phyloP scores from a whole-genome alignment of 2,113 vertebrate genomes.

The Acrocephalus arundinaceus region DNA sequence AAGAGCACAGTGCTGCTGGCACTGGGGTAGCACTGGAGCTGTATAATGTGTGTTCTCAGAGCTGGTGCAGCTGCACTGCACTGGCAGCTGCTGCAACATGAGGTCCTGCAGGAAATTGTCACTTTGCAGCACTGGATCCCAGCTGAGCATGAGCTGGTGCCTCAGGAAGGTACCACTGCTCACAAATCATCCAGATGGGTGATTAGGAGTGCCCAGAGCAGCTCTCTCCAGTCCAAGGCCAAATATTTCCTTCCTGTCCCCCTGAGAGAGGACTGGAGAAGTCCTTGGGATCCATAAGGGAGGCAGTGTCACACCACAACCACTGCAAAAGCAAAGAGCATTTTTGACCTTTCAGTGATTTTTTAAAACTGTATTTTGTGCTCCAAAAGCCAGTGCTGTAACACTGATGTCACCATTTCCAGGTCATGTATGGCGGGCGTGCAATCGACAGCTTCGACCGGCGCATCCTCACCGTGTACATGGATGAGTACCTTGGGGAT shows the following conservation, averaged over 20 bases:
- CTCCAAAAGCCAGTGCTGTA: background rate
- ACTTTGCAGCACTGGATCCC: background rate
- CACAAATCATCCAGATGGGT: rapidly evolving
- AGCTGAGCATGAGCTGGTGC: background rate
- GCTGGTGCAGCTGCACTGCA: background rate
- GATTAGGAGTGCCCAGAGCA: background rate
- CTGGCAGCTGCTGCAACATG: background rate
- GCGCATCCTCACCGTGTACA: constrained; percentile 90
- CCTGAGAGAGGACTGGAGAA: background rate
- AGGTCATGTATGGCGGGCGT: constrained; percentile 97
- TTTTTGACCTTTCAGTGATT: background rate
- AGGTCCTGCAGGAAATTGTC: background rate
- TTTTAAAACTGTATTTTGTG: background rate
- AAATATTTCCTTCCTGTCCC: background rate
- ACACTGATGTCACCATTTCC: background rate
- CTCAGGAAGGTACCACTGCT: background rate
- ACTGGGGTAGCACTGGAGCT: background rate
- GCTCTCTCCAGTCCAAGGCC: background rate
- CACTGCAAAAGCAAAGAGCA: background rate
- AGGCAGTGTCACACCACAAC: background rate
- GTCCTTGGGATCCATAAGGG: background rate
- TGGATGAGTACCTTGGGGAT: constrained; percentile 95
- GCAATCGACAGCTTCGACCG: constrained; percentile 94
- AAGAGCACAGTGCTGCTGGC: background rate
- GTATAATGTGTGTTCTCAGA: background rate